Conservation (phyloP, 2,113 vertebrate genomes). For the Halichoerus grypus region DNA sequence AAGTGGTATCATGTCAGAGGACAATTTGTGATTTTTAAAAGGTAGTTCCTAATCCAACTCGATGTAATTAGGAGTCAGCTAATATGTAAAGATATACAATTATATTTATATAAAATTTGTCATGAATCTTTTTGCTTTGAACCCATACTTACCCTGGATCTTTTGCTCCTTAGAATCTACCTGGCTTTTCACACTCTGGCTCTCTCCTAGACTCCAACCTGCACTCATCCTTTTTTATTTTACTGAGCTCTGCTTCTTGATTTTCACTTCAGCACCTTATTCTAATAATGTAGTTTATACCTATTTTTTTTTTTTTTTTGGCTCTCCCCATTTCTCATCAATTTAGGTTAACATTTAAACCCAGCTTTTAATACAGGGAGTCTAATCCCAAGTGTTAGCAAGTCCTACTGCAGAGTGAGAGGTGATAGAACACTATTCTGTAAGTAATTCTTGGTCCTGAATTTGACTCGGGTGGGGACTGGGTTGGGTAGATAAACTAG, state of each 20-base stretch:
- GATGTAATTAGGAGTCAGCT: neutral
- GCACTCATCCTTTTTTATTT: neutral
- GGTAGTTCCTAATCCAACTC: neutral
- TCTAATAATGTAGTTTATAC: neutral
- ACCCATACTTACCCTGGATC: neutral
- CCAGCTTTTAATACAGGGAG: neutral
- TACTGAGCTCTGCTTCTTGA: slow-evolving; percentile 16
- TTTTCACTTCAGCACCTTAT: neutral
- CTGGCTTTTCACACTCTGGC: neutral
- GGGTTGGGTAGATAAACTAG: neutral
- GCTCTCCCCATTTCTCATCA: neutral
- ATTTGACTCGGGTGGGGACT: neutral
- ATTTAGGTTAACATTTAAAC: neutral
- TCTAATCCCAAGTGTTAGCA: neutral
- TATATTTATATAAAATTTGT: neutral
- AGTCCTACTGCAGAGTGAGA: neutral
- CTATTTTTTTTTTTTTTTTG: neutral
- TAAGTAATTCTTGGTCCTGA: neutral
- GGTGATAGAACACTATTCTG: neutral
- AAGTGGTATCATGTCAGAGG: neutral
- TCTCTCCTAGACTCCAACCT: neutral
- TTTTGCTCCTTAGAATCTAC: neutral
- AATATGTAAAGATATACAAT: neutral
- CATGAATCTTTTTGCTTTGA: neutral
- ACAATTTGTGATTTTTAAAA: neutral